These are phyloP conservation scores for Drosophila demipolita DNA, from an alignment of 2,888 invertebrate species.

Conservation along the genomic window DNA sequence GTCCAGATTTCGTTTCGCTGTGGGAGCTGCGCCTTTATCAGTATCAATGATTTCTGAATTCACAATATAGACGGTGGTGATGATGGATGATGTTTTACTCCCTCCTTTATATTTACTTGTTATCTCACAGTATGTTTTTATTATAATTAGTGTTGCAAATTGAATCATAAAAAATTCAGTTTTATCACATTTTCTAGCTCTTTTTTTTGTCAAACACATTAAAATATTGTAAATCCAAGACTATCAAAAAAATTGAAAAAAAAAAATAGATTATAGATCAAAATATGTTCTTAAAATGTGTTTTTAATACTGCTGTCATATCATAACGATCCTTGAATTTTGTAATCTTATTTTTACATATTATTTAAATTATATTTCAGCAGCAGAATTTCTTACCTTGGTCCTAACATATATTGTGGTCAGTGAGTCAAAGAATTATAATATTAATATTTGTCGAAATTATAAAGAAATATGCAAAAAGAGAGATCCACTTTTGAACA, in stretches of 20 bases:
- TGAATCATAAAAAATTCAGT: too few relatives aligned
- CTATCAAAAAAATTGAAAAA: neutral
- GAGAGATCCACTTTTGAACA: slow-evolving; percentile 51
- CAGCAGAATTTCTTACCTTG: slow-evolving; percentile 48
- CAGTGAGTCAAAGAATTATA: neutral
- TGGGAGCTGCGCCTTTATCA: slow-evolving; percentile 65
- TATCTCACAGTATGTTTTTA: too few relatives aligned
- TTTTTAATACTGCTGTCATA: neutral
- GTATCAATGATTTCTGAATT: slow-evolving; percentile 12
- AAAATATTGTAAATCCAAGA: neutral
- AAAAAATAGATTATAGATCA: neutral
- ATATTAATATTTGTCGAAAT: neutral
- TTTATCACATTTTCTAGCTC: neutral
- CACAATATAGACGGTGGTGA: slow-evolving; percentile 42
- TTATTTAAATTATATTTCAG: neutral
- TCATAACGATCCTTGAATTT: neutral
- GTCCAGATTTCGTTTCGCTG: slow-evolving; percentile 73
- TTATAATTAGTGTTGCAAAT: neutral
- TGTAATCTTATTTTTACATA: neutral
- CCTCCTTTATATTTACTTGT: slow-evolving; percentile 21
- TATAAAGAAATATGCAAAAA: slow-evolving; percentile 1
- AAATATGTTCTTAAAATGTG: neutral
- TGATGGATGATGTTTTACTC: slow-evolving; percentile 55
- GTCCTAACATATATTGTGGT: slow-evolving; percentile 15
- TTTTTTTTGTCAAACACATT: neutral